Evolutionary conservation across 2,797 vertebrate species (phyloP).

Genomic region (Propithecus perrieri): DNA sequence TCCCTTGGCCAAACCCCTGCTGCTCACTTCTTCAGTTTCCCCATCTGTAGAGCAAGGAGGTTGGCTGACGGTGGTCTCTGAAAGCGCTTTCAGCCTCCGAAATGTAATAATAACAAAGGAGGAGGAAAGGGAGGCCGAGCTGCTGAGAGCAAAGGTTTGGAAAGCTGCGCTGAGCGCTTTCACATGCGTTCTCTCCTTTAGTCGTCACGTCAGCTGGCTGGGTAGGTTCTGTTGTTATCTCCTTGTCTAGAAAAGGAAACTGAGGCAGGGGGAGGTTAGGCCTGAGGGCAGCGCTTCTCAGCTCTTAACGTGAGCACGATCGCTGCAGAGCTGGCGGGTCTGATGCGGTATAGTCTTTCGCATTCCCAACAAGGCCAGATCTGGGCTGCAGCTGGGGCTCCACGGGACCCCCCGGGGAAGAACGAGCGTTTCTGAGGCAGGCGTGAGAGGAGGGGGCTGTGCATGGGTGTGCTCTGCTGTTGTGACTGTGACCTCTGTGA

Average conservation of each 20-base stretch:
- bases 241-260: not conserved
- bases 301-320: not conserved
- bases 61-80: not conserved
- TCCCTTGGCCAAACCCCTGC: not conserved
- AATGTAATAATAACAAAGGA: not conserved
- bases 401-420: not conserved
- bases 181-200: accelerated
- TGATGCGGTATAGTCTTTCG: not conserved
- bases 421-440: not conserved
- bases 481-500: not conserved
- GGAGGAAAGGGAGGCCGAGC: not conserved
- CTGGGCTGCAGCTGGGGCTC: not conserved
- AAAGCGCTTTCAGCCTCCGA: not conserved
- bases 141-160: not conserved
- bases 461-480: not conserved
- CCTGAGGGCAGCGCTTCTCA: not conserved
- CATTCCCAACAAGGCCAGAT: not conserved
- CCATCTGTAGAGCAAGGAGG: not conserved
- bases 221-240: not conserved
- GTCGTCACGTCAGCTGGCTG: not conserved
- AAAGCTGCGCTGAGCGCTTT: not conserved
- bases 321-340: not conserved
- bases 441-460: not conserved
- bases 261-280: not conserved
- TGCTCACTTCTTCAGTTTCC: not conserved